A percentile compares a stretch with the other conserved stretches of the same genome.
These are phyloP conservation scores for Stratiomys singularior DNA, from an alignment of 2,888 invertebrate genomes.

Conservation along the genomic window DNA sequence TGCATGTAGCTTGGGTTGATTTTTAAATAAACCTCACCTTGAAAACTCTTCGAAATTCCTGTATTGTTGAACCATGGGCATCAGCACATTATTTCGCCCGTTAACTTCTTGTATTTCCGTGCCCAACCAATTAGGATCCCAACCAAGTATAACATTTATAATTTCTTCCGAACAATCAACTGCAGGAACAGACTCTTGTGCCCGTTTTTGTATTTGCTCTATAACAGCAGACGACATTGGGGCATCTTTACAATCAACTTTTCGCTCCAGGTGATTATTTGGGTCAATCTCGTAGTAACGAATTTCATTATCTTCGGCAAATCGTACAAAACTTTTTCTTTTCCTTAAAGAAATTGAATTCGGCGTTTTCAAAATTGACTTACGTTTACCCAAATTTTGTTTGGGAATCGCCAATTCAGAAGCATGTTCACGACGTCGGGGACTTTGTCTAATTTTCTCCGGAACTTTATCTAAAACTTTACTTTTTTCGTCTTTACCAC, in stretches of 20 bases:
- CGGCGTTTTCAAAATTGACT: slow-evolving; percentile 33
- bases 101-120: slow-evolving; percentile 68
- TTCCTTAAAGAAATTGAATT: background rate
- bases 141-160: slow-evolving; percentile 69
- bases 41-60: slow-evolving; percentile 70
- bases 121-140: slow-evolving; percentile 76
- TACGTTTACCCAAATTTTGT: background rate
- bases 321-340: slow-evolving; percentile 57
- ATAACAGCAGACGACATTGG: background rate
- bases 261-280: slow-evolving; percentile 53
- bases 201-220: background rate
- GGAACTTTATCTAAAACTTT: too few species aligned
- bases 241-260: slow-evolving; percentile 55
- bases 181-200: background rate
- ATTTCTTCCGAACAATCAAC: slow-evolving; percentile 65
- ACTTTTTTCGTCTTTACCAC: background rate
- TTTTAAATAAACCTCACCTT: slow-evolving; percentile 63
- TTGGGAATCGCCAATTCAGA: background rate
- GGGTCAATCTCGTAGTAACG: slow-evolving; percentile 55
- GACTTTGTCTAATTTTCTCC: background rate
- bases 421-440: background rate
- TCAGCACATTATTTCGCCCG: slow-evolving; percentile 66
- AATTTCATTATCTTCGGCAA: slow-evolving; percentile 54
- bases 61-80: slow-evolving; percentile 70
- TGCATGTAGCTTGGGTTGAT: background rate